phyloP scores from a whole-genome alignment of 1,140 invertebrate genomes.

The Trichonephila clavipes region DNA sequence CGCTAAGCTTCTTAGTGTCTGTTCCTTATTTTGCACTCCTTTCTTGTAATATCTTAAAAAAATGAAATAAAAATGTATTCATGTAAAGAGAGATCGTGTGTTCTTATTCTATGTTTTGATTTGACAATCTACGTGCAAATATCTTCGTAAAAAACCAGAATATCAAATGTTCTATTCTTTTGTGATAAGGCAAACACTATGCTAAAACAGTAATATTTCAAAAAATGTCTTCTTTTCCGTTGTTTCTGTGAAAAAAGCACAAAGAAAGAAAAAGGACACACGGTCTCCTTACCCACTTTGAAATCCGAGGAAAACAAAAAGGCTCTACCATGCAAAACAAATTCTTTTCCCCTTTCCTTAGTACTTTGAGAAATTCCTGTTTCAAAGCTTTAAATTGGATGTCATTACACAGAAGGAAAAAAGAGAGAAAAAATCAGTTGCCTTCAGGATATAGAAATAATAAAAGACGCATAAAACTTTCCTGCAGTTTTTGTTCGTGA shows the following conservation, averaged over 20 bases:
- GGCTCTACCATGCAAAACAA: background rate
- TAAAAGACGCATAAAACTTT: background rate
- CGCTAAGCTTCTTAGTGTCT: no score
- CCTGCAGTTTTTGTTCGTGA: background rate
- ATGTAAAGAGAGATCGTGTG: no score
- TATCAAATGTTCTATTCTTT: background rate
- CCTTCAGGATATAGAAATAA: background rate
- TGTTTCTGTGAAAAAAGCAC: background rate
- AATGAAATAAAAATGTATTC: no score
- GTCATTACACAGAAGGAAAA: background rate
- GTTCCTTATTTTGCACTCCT: no score
- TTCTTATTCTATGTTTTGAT: no score
- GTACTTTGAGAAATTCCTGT: background rate
- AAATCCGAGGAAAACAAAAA: constrained; percentile 1
- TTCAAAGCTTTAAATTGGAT: constrained; percentile 40
- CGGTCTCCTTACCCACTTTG: background rate
- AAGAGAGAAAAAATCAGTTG: background rate
- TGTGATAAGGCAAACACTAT: background rate
- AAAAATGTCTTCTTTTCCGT: background rate
- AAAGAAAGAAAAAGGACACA: background rate
- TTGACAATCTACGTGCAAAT: no score
- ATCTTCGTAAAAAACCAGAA: no score
- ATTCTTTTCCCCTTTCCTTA: background rate
- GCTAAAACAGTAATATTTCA: background rate
- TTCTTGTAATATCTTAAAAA: no score